Percentiles rank a stretch among this genome's conserved stretches.
Evolutionary conservation across 2,888 invertebrate genomes (phyloP).

Genomic region (Tridacna gigas): DNA sequence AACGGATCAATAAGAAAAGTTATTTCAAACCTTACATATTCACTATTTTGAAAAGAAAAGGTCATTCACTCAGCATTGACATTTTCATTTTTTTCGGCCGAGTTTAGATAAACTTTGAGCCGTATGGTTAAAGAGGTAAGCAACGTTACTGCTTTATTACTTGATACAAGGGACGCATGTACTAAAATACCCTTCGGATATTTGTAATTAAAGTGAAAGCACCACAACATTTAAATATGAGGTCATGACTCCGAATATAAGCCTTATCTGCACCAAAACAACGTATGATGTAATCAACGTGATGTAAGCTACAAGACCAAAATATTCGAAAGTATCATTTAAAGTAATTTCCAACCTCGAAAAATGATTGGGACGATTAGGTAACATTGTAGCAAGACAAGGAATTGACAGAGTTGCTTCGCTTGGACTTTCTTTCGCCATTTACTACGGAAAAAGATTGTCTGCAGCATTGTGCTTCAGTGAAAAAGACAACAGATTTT

Average conservation of each 20-base stretch:
- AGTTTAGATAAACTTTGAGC: neutral
- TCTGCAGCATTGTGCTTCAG: neutral
- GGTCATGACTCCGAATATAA: neutral
- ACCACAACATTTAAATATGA: neutral
- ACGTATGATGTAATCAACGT: neutral
- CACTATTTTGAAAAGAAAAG: neutral
- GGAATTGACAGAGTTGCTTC: neutral
- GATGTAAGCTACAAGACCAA: conserved; percentile 2
- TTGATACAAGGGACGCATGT: neutral
- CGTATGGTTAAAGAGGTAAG: neutral
- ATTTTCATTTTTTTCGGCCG: neutral
- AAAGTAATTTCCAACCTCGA: neutral
- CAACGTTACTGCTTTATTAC: neutral
- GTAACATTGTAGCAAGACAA: neutral
- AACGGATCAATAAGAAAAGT: neutral
- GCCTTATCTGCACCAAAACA: too few relatives aligned
- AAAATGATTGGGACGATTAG: neutral
- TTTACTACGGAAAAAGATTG: neutral
- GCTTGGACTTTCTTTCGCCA: neutral
- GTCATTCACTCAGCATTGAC: neutral
- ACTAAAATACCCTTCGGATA: neutral
- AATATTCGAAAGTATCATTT: neutral
- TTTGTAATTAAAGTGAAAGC: neutral
- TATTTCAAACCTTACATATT: neutral
- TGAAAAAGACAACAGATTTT: neutral